Evolutionary conservation across 2,888 invertebrate species (phyloP).

Genomic region (Eremobia ochroleuca): DNA sequence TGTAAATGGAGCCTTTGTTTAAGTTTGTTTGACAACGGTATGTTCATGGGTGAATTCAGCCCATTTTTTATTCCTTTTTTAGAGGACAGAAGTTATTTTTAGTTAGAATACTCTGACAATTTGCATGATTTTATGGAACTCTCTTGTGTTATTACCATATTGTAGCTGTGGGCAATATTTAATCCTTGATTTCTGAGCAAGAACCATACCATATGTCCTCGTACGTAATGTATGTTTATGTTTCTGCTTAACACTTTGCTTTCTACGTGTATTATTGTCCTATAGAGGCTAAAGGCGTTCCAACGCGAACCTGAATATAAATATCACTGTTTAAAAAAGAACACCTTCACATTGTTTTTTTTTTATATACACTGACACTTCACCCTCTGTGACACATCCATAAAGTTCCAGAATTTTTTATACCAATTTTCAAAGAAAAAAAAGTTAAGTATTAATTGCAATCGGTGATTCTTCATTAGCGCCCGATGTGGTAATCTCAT

Average conservation of each 20-base stretch:
- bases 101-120: neutral
- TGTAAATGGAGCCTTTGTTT: constrained; percentile 42
- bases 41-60: constrained; percentile 23
- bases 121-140: constrained; percentile 3
- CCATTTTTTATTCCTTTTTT: constrained; percentile 12
- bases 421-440: neutral
- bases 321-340: neutral
- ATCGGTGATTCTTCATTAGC: constrained; percentile 90
- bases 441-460: constrained; percentile 80
- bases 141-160: neutral
- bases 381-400: neutral
- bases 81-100: constrained; percentile 8
- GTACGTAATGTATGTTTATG: neutral
- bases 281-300: neutral
- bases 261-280: neutral
- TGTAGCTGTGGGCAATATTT: neutral
- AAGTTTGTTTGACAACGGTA: constrained; percentile 50
- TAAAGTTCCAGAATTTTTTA: neutral
- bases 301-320: neutral
- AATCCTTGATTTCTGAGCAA: neutral
- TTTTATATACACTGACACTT: no score
- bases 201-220: neutral
- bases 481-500: constrained; percentile 90
- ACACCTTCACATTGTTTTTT: neutral
- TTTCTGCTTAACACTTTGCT: neutral